Evolutionary conservation across 2,113 vertebrate genomes (phyloP).

Genomic region (Machaerirhynchus nigripectus): DNA sequence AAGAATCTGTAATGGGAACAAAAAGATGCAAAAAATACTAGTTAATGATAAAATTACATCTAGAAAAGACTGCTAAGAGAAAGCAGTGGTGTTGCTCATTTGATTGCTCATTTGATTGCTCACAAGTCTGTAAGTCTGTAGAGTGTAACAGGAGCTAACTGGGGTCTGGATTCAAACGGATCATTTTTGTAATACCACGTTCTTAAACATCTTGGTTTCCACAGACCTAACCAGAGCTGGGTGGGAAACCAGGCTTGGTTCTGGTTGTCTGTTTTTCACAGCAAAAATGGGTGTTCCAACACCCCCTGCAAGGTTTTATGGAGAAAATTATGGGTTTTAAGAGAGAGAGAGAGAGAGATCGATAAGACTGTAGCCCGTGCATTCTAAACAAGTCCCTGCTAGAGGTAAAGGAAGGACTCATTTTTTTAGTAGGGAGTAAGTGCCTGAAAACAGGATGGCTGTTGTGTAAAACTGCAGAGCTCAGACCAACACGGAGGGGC

Average conservation of each 20-base stretch:
- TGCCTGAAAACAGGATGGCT: background rate
- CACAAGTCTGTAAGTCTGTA: background rate
- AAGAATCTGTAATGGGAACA: background rate
- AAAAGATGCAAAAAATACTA: background rate
- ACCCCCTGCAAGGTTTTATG: background rate
- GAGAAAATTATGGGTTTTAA: background rate
- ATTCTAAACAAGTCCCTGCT: background rate
- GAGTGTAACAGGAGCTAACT: background rate
- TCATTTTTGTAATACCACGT: background rate
- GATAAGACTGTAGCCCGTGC: background rate
- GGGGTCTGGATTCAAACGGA: fast-evolving
- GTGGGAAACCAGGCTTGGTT: background rate
- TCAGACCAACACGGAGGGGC: background rate
- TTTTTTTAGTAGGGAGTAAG: background rate
- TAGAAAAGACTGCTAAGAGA: background rate
- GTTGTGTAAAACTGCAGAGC: background rate
- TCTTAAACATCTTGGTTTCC: background rate
- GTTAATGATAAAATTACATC: background rate
- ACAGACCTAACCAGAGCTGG: background rate
- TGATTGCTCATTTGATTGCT: background rate
- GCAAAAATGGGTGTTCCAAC: background rate
- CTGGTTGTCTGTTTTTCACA: background rate
- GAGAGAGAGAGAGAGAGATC: background rate
- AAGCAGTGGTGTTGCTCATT: background rate
- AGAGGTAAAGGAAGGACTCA: background rate